These are phyloP conservation scores for Cheilosia variabilis DNA, from an alignment of 2,888 invertebrate genomes.

Conservation along the genomic window DNA sequence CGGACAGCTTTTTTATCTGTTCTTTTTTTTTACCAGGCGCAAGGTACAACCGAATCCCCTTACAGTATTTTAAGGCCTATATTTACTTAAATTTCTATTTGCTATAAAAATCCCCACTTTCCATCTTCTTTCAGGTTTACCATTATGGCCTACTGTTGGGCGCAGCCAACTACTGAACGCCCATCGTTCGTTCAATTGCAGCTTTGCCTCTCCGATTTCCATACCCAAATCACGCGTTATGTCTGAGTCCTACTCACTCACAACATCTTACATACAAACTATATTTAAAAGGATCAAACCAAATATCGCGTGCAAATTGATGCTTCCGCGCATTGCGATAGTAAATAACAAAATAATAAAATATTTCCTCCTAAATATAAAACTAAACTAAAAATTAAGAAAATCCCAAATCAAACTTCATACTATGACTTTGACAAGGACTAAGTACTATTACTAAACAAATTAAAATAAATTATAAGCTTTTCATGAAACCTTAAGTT, in stretches of 20 bases:
- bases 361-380: conserved; percentile 27
- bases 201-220: conserved; percentile 93
- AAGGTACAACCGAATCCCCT: accelerated
- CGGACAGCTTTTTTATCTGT: too few relatives aligned
- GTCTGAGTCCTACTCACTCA: conserved; percentile 85
- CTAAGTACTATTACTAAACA: conserved; percentile 6
- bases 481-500: conserved; percentile 62
- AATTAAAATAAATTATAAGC: conserved; percentile 44
- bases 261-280: not conserved
- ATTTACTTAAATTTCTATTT: not conserved
- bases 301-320: conserved; percentile 12
- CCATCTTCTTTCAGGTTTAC: conserved; percentile 87
- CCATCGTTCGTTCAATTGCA: conserved; percentile 93
- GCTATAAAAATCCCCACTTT: not conserved
- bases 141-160: conserved; percentile 97
- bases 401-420: conserved; percentile 22
- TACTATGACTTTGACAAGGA: conserved; percentile 40
- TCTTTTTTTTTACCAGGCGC: too few relatives aligned
- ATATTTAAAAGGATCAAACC: conserved; percentile 27
- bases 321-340: conserved; percentile 12
- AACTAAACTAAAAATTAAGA: conserved; percentile 20
- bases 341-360: conserved; percentile 15
- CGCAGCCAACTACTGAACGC: conserved; percentile 92
- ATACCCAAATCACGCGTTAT: conserved; percentile 93
- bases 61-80: not conserved